Conservation (phyloP, 1,140 invertebrate genomes). For the Atta cephalotes region DNA sequence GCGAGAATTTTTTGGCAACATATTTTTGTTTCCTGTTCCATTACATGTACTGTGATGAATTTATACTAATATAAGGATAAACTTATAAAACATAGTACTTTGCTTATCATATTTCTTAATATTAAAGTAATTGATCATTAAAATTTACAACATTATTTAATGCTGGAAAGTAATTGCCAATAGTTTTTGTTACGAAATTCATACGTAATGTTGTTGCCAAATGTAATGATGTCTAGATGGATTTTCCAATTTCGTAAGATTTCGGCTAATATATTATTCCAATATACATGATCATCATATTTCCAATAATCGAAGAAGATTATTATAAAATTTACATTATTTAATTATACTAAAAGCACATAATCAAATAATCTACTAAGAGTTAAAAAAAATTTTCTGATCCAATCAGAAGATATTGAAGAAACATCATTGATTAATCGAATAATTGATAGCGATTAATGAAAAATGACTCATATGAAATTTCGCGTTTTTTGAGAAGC, state of each 20-base stretch:
- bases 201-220: neutral
- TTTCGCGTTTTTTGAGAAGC: slow-evolving; percentile 10
- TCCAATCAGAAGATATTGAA: neutral
- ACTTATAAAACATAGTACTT: slow-evolving; percentile 11
- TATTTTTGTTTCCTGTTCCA: neutral
- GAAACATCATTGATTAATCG: neutral
- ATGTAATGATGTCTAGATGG: neutral
- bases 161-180: neutral
- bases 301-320: slow-evolving; percentile 12
- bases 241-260: slow-evolving; percentile 24
- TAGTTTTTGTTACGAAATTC: slow-evolving; percentile 13
- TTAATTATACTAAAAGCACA: neutral
- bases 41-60: neutral
- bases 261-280: neutral
- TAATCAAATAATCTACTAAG: neutral
- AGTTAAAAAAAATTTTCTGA: neutral
- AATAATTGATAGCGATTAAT: slow-evolving; percentile 5
- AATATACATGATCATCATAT: neutral
- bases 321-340: slow-evolving; percentile 2
- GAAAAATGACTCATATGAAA: neutral
- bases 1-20: neutral
- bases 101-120: slow-evolving; percentile 1
- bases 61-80: neutral
- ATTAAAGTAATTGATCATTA: slow-evolving; percentile 1
- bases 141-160: slow-evolving; percentile 20